phyloP scores from a whole-genome alignment of 2,113 vertebrate species.

The Microtus ochrogaster region DNA sequence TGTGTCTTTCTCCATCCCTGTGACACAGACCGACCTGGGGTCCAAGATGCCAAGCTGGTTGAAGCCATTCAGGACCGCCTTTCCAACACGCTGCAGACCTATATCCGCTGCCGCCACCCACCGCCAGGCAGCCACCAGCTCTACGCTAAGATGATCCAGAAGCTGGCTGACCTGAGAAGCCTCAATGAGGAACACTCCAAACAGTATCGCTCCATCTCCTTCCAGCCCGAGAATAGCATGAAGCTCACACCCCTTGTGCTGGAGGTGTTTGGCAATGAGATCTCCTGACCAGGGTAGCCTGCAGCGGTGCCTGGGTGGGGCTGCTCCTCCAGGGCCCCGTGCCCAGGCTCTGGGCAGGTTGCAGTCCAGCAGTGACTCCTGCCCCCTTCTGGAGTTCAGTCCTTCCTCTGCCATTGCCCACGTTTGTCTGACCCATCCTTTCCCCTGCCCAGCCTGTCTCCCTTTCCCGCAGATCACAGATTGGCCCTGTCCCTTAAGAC shows the following conservation, averaged over 20 bases:
- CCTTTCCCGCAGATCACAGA: neutral
- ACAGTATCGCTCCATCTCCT: slow-evolving; percentile 96
- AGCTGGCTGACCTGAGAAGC: slow-evolving; percentile 96
- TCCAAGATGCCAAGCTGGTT: slow-evolving; percentile 92
- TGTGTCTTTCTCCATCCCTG: too few species aligned
- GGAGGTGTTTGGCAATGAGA: slow-evolving; percentile 97
- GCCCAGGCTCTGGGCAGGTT: neutral
- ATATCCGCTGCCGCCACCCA: slow-evolving; percentile 94
- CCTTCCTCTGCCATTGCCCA: neutral
- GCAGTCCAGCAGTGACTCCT: neutral
- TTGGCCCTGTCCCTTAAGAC: neutral
- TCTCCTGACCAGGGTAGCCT: slow-evolving; percentile 87
- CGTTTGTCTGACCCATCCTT: neutral
- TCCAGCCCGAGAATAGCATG: slow-evolving; percentile 95
- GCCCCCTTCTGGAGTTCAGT: neutral
- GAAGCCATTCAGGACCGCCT: slow-evolving; percentile 95
- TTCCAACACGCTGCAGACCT: slow-evolving; percentile 95
- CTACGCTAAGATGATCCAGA: slow-evolving; percentile 99
- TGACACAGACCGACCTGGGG: slow-evolving; percentile 92
- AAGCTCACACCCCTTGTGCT: slow-evolving; percentile 97
- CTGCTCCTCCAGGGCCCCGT: neutral
- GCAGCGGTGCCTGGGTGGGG: neutral
- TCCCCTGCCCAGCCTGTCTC: neutral
- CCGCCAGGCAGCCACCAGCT: slow-evolving; percentile 90
- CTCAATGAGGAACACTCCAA: slow-evolving; percentile 98